These are phyloP conservation scores for Drosophila seclusa DNA, from an alignment of 2,888 invertebrate species.

Conservation along the genomic window DNA sequence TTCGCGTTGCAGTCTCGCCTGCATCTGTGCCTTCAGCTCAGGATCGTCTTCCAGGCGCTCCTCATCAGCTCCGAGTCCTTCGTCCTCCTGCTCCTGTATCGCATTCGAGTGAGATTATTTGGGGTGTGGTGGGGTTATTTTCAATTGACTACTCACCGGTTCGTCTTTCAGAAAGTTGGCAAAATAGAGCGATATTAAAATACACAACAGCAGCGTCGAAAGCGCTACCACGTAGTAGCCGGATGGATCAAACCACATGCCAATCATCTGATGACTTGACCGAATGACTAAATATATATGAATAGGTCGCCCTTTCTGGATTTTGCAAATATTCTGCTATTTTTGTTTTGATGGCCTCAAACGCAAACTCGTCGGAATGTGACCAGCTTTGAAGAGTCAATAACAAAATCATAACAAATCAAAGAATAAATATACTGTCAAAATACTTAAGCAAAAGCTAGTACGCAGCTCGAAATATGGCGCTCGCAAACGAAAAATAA, in stretches of 20 bases:
- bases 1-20: slow-evolving; percentile 34
- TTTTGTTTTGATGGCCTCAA: slow-evolving; percentile 40
- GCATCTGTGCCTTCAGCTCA: slow-evolving; percentile 28
- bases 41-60: slow-evolving; percentile 52
- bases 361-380: slow-evolving; percentile 15
- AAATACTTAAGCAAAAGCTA: slow-evolving; percentile 13
- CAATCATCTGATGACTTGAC: slow-evolving; percentile 1
- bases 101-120: neutral
- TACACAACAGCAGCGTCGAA: slow-evolving; percentile 69
- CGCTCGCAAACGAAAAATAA: neutral
- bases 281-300: slow-evolving; percentile 9
- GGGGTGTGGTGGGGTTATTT: neutral
- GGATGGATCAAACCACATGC: slow-evolving; percentile 61
- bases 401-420: neutral
- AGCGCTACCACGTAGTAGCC: slow-evolving; percentile 68
- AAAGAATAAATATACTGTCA: slow-evolving; percentile 6
- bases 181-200: slow-evolving; percentile 71
- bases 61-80: slow-evolving; percentile 70
- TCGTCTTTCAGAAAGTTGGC: slow-evolving; percentile 68
- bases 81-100: slow-evolving; percentile 63
- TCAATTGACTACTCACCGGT: slow-evolving; percentile 50
- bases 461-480: neutral
- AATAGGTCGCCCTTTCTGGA: neutral
- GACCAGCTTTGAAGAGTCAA: slow-evolving; percentile 14
- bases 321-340: slow-evolving; percentile 2